These are phyloP conservation scores for Cyanistes caeruleus DNA, from an alignment of 2,113 vertebrate genomes.

Conservation along the genomic window DNA sequence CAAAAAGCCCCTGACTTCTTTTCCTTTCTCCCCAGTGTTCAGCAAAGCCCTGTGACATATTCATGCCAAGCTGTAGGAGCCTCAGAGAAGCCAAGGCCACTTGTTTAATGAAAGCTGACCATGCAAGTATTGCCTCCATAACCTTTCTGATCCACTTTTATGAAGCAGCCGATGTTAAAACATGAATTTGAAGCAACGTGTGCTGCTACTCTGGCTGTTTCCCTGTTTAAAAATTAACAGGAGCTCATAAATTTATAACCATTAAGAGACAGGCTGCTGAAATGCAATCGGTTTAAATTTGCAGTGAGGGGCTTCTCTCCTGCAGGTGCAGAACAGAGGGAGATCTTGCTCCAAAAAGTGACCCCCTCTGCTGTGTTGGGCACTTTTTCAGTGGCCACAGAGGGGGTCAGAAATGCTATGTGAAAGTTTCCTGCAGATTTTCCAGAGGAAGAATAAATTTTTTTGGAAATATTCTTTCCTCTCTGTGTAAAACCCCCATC, in stretches of 20 bases:
- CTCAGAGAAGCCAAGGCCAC: neutral
- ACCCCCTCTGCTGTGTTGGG: neutral
- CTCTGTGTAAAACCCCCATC: rapidly evolving
- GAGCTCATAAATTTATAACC: slow-evolving; percentile 54
- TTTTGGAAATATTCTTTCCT: neutral
- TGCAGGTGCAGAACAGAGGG: neutral
- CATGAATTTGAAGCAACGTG: slow-evolving; percentile 6
- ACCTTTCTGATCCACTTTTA: slow-evolving; percentile 40
- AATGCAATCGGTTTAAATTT: slow-evolving; percentile 31
- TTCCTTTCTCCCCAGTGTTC: neutral
- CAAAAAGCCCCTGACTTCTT: neutral
- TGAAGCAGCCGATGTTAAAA: slow-evolving; percentile 14
- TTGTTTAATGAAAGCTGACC: slow-evolving; percentile 4
- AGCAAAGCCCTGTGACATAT: neutral
- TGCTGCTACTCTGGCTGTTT: slow-evolving; percentile 22
- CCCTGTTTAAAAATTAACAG: slow-evolving; percentile 57
- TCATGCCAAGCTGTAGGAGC: neutral
- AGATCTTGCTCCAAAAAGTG: neutral
- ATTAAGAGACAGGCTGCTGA: neutral
- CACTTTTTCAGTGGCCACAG: neutral
- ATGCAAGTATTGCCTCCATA: slow-evolving; percentile 7
- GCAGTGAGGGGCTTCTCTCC: neutral
- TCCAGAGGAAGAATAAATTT: neutral
- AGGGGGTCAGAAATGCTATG: neutral
- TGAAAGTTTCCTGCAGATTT: neutral